Evolutionary conservation across 2,113 vertebrate genomes (phyloP), one percentile per base, ranked within the genome.

Genomic region (Sardina pilchardus): DNA sequence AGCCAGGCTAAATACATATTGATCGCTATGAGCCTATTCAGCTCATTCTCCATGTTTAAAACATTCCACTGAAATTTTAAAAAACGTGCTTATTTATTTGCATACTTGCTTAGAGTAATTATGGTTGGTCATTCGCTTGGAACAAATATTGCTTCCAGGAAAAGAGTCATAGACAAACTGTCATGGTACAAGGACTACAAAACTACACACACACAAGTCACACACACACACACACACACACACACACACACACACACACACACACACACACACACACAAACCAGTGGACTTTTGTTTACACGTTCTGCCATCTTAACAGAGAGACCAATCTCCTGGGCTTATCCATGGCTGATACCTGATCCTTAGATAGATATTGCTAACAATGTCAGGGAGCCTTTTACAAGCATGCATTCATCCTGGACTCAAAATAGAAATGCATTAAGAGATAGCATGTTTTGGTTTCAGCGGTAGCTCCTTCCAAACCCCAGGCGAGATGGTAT

Each of bases 371-470:
- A 78, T 34, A 16, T 30, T 78, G 71, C 71, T 78, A 78, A 78
- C 71, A 78, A 34, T 78, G 34, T 34, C 71, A 78, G 71, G 9
- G 26, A 78, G 71, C 71, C 26, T 78, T 78, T 78, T 78, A 78
- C 71, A 78, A 78, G 71, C 34, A 34, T 36, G 34, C 34, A 36
- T 78, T 78, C 26, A 36, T 78, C 71, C 71, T 78, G 71, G 16
- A 78, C 71, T 78, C 71, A 78, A 78, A 78, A 78, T 78, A 78
- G 71, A 78, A 78, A 78, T 78, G 26, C 71, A 78, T 78, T 78
- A 78, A 78, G 71, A 78, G 71, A 78, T 78, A 78, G 34, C 71
- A 78, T 78, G 71, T 78, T 78, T 36, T 78, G 71, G 71, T 78
- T 36, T 78, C 26, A 78, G 12, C 71, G 26, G 71, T 34, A 36